These are phyloP conservation scores for Halictus ligatus DNA, from an alignment of 2,888 invertebrate genomes.

Conservation along the genomic window DNA sequence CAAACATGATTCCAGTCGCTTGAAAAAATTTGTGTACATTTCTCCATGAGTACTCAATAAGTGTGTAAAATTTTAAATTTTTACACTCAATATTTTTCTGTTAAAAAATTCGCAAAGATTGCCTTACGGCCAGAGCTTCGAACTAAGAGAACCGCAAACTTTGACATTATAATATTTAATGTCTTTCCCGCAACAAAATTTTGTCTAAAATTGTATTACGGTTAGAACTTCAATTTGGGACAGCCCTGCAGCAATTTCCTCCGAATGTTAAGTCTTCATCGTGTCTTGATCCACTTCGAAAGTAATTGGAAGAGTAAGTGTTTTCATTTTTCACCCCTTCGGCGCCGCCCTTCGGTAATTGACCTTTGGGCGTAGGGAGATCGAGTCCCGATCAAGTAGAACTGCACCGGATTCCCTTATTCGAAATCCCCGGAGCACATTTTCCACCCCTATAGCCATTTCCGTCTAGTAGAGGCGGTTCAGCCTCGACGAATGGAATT, in stretches of 20 bases:
- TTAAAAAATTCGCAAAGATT: not conserved
- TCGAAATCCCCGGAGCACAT: constrained; percentile 37
- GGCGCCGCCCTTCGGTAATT: constrained; percentile 24
- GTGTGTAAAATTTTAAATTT: not conserved
- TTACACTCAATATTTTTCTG: not conserved
- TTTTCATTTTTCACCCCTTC: constrained; percentile 2
- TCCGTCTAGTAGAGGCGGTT: constrained; percentile 25
- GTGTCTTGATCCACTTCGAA: not conserved
- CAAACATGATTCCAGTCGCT: too few relatives aligned
- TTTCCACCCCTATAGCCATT: constrained; percentile 31
- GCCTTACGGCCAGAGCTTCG: too few relatives aligned
- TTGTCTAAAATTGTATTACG: not conserved
- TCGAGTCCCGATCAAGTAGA: constrained; percentile 23
- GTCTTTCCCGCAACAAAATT: not conserved
- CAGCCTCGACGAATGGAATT: constrained; percentile 73
- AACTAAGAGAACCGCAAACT: too few relatives aligned
- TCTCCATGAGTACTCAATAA: not conserved
- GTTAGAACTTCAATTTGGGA: not conserved
- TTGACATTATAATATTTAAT: not conserved
- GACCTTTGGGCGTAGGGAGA: constrained; percentile 1
- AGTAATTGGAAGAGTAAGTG: not conserved
- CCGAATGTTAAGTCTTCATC: not conserved
- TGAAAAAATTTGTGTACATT: not conserved
- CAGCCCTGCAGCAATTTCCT: not conserved
- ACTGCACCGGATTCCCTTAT: constrained; percentile 29